Conservation (phyloP, 2,888 invertebrate genomes). For the Lissonota sp. region DNA sequence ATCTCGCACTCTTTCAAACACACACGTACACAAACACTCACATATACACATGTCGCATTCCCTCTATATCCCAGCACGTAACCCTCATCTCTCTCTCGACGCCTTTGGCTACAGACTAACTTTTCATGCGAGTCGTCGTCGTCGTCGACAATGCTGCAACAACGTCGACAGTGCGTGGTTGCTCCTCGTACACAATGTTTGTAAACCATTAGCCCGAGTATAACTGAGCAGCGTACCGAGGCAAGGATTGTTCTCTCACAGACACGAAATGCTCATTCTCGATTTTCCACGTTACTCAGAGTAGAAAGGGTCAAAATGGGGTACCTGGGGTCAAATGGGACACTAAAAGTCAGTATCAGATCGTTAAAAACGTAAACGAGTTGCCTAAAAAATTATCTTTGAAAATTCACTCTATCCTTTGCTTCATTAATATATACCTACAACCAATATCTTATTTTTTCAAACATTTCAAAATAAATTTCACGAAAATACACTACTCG, state of each 20-base stretch:
- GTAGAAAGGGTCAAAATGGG: too few species aligned
- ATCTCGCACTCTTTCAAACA: too few species aligned
- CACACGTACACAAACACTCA: too few species aligned
- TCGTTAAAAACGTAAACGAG: too few species aligned
- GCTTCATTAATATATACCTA: too few species aligned
- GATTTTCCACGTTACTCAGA: slow-evolving; percentile 32
- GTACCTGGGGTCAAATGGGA: too few species aligned
- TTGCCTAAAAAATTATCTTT: too few species aligned
- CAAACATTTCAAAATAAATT: too few species aligned
- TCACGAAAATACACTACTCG: too few species aligned
- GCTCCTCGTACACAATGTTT: slow-evolving; percentile 68
- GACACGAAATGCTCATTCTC: slow-evolving; percentile 61
- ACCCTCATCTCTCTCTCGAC: slow-evolving; percentile 12
- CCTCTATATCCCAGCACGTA: neutral
- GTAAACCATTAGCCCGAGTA: slow-evolving; percentile 75
- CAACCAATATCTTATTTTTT: too few species aligned
- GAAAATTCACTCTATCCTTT: too few species aligned
- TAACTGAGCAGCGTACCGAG: slow-evolving; percentile 43
- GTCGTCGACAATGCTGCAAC: slow-evolving; percentile 33
- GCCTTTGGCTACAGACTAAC: slow-evolving; percentile 49
- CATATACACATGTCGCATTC: neutral
- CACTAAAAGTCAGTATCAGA: too few species aligned
- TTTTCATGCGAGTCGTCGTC: slow-evolving; percentile 32
- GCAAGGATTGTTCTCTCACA: slow-evolving; percentile 54
- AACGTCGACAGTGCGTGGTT: slow-evolving; percentile 37